Evolutionary conservation across 2,113 vertebrate species (phyloP), one percentile per base, ranked within the genome.

Genomic region (Prunella himalayana): DNA sequence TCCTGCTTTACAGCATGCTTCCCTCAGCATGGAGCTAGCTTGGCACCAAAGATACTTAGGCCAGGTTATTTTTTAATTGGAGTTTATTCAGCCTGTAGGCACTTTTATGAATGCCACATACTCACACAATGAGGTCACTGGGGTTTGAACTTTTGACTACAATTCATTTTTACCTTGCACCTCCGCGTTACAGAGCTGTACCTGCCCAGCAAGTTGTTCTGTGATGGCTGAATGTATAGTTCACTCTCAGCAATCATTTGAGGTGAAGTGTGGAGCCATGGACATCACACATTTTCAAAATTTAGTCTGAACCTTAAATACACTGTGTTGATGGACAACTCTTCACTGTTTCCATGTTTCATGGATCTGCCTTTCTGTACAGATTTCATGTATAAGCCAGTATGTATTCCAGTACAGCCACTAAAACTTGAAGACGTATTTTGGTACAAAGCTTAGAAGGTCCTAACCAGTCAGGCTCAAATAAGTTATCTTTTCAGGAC

Each of bases 91-190:
- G 51, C 79, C 91, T 4, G 3, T 71, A 66, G 85, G 87, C 71
- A 82, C 85, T 83, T 50, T 7, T 39, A 21, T 88, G 68, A 75
- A 70, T 66, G 30, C 75, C 1, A 4, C 70, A 41, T 94, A n/a
- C 30, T 81, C 86, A 4, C 12, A 71, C 60, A 68, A 11, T 93
- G 92, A 95, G 56, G 51, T 94, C 90, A 94, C 6, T 60, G 44
- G 73, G 51, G n/a, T 63, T 88, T 96, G 93, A 93, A 94, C 85
- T 94, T 88, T 60, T 83, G 64, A 81, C 59, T 90, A 70, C 68
- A 59, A 49, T 90, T 95, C 5, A 15, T 83, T 96, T 90, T 94
- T 66, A 24, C 66, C 31, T 96, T 66, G 77, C 22, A 51, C 28
- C 35, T 85, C 39, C 0, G 0, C 0, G 0, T 90, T 88, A 44